Evolutionary conservation across 2,888 invertebrate species (phyloP), one percentile per base, ranked within the genome.

Genomic region (Lasius fuliginosus): DNA sequence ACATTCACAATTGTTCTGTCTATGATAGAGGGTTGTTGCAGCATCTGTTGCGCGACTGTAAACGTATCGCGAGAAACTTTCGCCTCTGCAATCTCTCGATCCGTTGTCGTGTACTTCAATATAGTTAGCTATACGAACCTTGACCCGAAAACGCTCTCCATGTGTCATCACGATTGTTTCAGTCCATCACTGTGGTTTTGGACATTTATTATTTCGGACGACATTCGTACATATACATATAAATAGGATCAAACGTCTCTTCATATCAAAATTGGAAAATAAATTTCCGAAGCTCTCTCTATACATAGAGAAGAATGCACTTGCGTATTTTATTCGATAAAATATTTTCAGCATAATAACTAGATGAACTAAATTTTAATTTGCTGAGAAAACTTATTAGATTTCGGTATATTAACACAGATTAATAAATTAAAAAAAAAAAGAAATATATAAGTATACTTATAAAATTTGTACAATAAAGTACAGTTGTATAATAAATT

Each of bases 41-140:
- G 69, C 82, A 65, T 82, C 73, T 82, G 67, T 84, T n/a, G 30
- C 67, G 15, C 46, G 46, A 9, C 58, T 56, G 56, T 67, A 82
- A 84, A 82, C 82, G 83, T 84, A 84, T 82, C 84, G 82, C 69
- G 58, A 12, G 67, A 84, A 84, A 84, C 82, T 84, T 84, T 84
- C n/a, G 65, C 82, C 73, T 83, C 67, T 82, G 56, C 73, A 64
- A 84, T 67, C 71, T 82, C 64, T 36, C 82, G 58, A 81, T 79
- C 23, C 79, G 69, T 81, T 79, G 60, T 69, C 60, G 18, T 56
- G 76, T 53, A 64, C 27, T 64, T 64, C 76, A 62, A 82, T 69
- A 74, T 56, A 82, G 53, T 53, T 36, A 64, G 12, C 75, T 15
- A 15, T 74, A 69, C 30, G 79, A 81, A 81, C 79, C 79, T 81